Evolutionary conservation across 2,888 invertebrate species (phyloP), one percentile per base, ranked within the genome.

Genomic region (Drosophila subquinaria): DNA sequence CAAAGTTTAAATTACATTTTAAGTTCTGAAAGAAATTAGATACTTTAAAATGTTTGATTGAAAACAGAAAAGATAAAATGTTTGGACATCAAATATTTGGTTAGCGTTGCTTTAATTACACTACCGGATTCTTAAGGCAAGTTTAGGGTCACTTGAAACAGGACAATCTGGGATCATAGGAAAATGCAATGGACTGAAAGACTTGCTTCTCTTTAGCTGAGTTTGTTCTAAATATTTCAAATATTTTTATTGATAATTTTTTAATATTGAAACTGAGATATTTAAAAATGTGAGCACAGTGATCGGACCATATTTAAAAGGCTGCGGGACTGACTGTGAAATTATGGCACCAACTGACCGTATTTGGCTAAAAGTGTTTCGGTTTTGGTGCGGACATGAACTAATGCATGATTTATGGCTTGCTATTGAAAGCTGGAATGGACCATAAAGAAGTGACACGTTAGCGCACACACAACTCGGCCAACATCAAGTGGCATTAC

Each of bases 341-440:
- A 89, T 88, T 89, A 88, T 84, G 79, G 81, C 76, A 83, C 79
- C 78, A 66, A 72, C 51, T 76, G 47, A 67, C 83, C 73, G 61
- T 83, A 81, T 81, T 87, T 71, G 70, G 69, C 56, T 59, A 63
- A 60, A 67, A 63, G 64, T 69, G 81, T 69, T 75, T 79, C 75
- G 67, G 68, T 68, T 70, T 62, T 63, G 36, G 69, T 73, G 67
- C 70, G 68, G 72, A 81, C 74, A 84, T 84, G 71, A 82, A 79
- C 82, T 83, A 82, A 87, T 82, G 79, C 84, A 83, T 91, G 91
- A 90, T 90, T 86, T 90, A 90, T 90, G 84, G 80, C 61, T 75
- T 75, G 81, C 47, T 50, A 50, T 50, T 68, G 81, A 50, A 50
- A 45, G 77, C 73, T 81, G 81, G 81, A 79, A 76, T 79, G 73